Conservation (phyloP, 2,113 vertebrate species). For the Ancistrus triradiatus region DNA sequence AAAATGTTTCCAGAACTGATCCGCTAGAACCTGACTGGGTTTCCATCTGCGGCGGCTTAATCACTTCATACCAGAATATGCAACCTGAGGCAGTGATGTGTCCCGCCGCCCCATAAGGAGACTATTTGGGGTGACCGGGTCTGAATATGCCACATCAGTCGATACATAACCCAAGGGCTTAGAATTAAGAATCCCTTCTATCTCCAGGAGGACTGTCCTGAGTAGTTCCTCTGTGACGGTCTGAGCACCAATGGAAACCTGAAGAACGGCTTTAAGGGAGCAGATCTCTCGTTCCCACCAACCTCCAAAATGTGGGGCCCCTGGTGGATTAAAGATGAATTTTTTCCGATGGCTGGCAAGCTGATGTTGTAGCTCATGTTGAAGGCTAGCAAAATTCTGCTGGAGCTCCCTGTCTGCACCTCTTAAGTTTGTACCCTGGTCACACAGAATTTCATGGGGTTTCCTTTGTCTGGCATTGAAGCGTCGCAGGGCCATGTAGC, state of each 20-base stretch:
- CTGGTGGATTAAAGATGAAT: not conserved
- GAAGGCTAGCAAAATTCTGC: not conserved
- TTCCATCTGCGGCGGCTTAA: not conserved
- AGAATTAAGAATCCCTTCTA: not conserved
- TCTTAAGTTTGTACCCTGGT: slow-evolving; percentile 18
- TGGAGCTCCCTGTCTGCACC: slow-evolving; percentile 5
- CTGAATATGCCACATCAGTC: not conserved
- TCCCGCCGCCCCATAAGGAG: not conserved
- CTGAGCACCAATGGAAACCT: not conserved
- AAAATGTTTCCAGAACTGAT: not conserved
- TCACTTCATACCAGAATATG: not conserved
- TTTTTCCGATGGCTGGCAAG: not conserved
- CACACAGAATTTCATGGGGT: not conserved
- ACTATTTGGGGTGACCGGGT: not conserved
- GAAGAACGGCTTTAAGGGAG: not conserved
- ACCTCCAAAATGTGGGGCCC: not conserved
- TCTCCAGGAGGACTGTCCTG: not conserved
- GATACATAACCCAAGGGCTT: not conserved
- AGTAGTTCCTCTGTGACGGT: not conserved
- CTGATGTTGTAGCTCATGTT: not conserved
- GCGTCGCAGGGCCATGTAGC: not conserved
- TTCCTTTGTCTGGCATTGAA: slow-evolving; percentile 7
- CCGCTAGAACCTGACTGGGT: not conserved
- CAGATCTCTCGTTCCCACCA: not conserved
- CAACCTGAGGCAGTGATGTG: not conserved